Percentiles rank a stretch among this genome's conserved stretches.
Evolutionary conservation across 2,113 vertebrate genomes (phyloP).

Genomic region (Corydoras maculifer): DNA sequence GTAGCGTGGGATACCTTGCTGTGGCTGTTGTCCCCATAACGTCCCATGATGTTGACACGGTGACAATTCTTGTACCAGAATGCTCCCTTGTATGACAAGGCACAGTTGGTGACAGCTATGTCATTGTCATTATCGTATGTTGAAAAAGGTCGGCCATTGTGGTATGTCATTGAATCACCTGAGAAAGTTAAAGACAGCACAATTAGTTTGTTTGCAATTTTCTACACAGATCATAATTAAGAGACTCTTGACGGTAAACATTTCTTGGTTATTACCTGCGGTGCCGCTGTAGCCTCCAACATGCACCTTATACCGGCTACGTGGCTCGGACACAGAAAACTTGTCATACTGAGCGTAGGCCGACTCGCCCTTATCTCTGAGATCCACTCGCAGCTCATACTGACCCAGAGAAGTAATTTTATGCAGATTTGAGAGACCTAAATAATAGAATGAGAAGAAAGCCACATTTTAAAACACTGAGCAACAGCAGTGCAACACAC

Average conservation of each 20-base stretch:
- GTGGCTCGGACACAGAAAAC: slow-evolving; percentile 80
- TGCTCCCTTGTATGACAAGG: slow-evolving; percentile 93
- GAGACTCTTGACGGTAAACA: not conserved
- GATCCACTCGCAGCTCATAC: slow-evolving; percentile 90
- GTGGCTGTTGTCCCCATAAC: slow-evolving; percentile 88
- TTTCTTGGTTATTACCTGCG: slow-evolving; percentile 67
- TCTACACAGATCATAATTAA: not conserved
- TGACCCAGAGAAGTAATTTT: slow-evolving; percentile 87
- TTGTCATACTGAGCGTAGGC: slow-evolving; percentile 85
- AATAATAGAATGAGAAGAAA: slow-evolving; percentile 6
- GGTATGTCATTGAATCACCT: slow-evolving; percentile 98
- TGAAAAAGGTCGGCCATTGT: slow-evolving; percentile 88
- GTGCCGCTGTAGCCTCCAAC: slow-evolving; percentile 91
- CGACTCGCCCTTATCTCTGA: slow-evolving; percentile 75
- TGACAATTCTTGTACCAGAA: slow-evolving; percentile 99
- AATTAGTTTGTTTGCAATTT: not conserved
- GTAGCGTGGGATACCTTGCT: slow-evolving; percentile 76
- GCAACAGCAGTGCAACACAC: no score
- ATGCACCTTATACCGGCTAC: slow-evolving; percentile 80
- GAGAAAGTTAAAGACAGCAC: not conserved
- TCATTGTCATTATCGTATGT: slow-evolving; percentile 93
- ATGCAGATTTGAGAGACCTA: slow-evolving; percentile 87
- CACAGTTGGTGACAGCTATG: slow-evolving; percentile 96
- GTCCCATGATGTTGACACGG: slow-evolving; percentile 93
- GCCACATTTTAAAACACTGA: no score